Base-by-base conservation (phyloP, 2,113 vertebrate species). In the Prionailurus bengalensis region DNA sequence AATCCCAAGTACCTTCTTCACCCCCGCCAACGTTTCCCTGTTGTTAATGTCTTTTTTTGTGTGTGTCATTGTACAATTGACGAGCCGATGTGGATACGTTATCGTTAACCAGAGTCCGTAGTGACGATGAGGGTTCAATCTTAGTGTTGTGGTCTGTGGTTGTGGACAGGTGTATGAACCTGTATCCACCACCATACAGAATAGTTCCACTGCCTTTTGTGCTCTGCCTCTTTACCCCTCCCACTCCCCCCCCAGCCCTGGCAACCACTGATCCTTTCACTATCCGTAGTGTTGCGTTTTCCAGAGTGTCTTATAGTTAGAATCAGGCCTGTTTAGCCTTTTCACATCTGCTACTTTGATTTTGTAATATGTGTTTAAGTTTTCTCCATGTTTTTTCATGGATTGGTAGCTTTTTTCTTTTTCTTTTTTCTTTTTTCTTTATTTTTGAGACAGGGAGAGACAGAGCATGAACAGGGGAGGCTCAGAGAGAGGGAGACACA, bases 71-170 rank as follows among this genome's bases (percentile, higher is more conserved):
- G 48, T 63, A 15, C 1, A 1, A 0, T 0, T 1, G 42, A 1
- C 0, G 80, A 33, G 4, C n/a, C 76, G 0, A 3, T 0, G 8
- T 2, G 10, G n/a, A 0, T 8, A 0, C 29, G 2, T 19, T 3
- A 3, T 19, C 1, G 1, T 15, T 21, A 19, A 8, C 31, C 1
- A 0, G 4, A 12, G 39, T 11, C 15, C 0, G 0, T 5, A 2
- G 53, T 7, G 16, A 11, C n/a, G 33, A 2, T 2, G 21, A 36
- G 33, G 17, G 31, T 9, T 33, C 42, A 0, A 48, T 25, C 53
- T 27, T 7, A 27, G 68, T 5, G n/a, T 1, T 0, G n/a, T n/a
- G 1, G 10, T 8, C 33, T 21, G 9, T 3, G 55, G n/a, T 27
- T 55, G 70, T 51, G 51, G 53, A 2, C 31, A 6, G 0, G 16